Evolutionary conservation across 1,140 invertebrate genomes (phyloP).

Genomic region (Euura saliciscinereae): DNA sequence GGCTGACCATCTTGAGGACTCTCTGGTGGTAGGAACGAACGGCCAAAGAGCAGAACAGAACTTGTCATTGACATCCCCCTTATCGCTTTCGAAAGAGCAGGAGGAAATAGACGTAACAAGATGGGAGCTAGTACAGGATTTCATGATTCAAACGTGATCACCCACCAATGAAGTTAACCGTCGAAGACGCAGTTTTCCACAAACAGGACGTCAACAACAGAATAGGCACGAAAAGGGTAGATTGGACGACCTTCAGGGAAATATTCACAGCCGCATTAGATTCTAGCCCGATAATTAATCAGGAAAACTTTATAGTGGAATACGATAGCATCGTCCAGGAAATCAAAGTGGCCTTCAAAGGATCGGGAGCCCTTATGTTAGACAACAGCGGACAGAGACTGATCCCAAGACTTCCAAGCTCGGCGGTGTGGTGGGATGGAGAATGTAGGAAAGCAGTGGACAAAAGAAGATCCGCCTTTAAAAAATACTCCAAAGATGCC

Average conservation of each 20-base stretch:
- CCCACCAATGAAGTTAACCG: not conserved
- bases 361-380: not conserved
- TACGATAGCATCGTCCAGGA: not conserved
- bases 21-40: too few species aligned
- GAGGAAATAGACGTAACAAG: too few species aligned
- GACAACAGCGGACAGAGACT: not conserved
- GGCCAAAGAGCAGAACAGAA: too few species aligned
- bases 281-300: not conserved
- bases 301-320: not conserved
- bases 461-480: not conserved
- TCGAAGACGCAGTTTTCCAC: not conserved
- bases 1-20: too few species aligned
- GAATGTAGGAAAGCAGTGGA: not conserved
- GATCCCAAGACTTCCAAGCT: not conserved
- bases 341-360: not conserved
- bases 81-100: too few species aligned
- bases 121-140: too few species aligned
- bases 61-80: too few species aligned
- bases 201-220: not conserved
- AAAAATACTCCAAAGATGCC: slow-evolving; percentile 1
- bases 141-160: too few species aligned
- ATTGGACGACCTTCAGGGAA: not conserved
- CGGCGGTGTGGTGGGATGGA: not conserved
- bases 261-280: not conserved
- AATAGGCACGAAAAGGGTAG: not conserved